A percentile compares a stretch with the other conserved stretches of the same genome.
Evolutionary conservation across 1,140 invertebrate genomes (phyloP).

Genomic region (Rhyacophila brunnea): DNA sequence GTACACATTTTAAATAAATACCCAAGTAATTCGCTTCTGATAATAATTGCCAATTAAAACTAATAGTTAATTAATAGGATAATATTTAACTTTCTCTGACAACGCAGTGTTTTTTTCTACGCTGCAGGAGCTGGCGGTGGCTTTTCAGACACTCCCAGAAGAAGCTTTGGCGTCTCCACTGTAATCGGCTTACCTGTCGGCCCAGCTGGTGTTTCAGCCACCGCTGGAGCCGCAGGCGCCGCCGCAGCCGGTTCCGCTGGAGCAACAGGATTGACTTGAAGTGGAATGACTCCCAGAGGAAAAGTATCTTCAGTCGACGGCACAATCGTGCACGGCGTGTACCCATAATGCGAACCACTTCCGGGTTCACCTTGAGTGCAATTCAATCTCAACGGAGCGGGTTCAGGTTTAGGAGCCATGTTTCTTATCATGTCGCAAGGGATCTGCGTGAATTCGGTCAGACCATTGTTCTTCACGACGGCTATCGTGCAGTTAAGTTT

Average conservation of each 20-base stretch:
- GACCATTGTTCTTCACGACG: constrained; percentile 5
- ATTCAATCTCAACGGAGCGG: not conserved
- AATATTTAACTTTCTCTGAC: too few species aligned
- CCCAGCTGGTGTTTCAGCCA: not conserved
- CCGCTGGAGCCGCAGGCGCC: not conserved
- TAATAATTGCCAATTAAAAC: too few species aligned
- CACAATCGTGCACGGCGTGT: too few species aligned
- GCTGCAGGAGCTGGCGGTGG: too few species aligned
- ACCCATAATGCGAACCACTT: too few species aligned
- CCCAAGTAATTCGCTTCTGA: too few species aligned
- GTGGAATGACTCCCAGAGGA: constrained; percentile 12
- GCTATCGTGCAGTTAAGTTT: constrained; percentile 18
- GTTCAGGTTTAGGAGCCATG: not conserved
- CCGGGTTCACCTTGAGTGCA: not conserved
- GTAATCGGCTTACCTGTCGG: too few species aligned
- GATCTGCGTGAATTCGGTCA: constrained; percentile 15
- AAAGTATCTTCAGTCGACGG: not conserved
- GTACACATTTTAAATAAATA: too few species aligned
- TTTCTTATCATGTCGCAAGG: constrained; percentile 21
- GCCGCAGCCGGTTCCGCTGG: not conserved
- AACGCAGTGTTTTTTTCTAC: too few species aligned
- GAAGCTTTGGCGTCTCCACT: too few species aligned
- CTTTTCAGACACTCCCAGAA: too few species aligned
- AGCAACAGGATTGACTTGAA: not conserved
- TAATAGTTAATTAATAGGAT: too few species aligned